Base-by-base conservation (phyloP, 2,113 vertebrate genomes). In the Cygnus atratus region DNA sequence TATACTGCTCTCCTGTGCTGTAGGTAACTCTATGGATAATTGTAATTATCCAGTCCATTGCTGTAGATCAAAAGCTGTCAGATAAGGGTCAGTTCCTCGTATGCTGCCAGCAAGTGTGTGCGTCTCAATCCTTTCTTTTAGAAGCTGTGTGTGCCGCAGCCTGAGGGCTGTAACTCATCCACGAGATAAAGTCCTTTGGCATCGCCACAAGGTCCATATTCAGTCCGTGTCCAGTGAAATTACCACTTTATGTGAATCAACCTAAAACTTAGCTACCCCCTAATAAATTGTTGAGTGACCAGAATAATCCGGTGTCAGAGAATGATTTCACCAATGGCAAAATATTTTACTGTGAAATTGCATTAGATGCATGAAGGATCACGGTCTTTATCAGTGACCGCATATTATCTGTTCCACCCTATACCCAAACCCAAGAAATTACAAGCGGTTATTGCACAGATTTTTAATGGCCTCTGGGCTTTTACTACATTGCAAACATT, bases 21-120 rank as follows among this genome's bases (percentile, higher is more conserved):
- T 83, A 90, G 68, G 71, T 89, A 94, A 84, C 59, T 80, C 91
- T 71, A 17, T 74, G 88, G 96, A 85, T 90, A 96, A 96, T 65
- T 82, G 46, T 83, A 87, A 72, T 92, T 95, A 82, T 41, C 85
- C 35, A 74, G 63, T 84, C 85, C 58, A 17, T 48, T 59, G 83
- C 55, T 48, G 46, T 63, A 50, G 63, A 52, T 73, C 46, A 43
- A 62, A 66, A 63, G 57, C 76, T 84, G 63, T 67, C 70, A 90
- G 94, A 88, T 50, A 92, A 94, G 75, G 75, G 71, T 22, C 76
- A 25, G 2, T 31, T 89, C 89, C 79, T 85, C 91, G 90, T 61
- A 65, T 65, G 54, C 12, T 70, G 18, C 76, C 71, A 88, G 86
- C 82, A 88, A 84, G 71, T n/a, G 72, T 85, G 29, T 68, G 73